These are phyloP conservation scores for Ptycholaimellus sp. DNA, from an alignment of 2,888 invertebrate genomes.

Conservation along the genomic window DNA sequence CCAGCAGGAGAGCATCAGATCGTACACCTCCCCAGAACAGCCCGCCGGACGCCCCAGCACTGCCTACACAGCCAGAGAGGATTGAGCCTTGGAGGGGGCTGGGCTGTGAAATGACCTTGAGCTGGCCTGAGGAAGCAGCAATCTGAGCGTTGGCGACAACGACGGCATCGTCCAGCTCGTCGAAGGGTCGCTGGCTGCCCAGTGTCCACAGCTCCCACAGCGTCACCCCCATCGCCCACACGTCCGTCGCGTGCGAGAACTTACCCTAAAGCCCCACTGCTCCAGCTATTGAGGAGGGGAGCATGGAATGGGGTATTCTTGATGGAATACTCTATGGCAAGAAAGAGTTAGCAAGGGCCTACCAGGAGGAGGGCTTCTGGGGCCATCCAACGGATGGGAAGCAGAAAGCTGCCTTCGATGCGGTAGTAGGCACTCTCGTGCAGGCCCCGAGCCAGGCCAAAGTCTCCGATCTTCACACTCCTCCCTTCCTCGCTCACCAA, in stretches of 20 bases:
- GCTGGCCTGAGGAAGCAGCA: too few relatives aligned
- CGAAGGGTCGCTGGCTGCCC: slow-evolving; percentile 51
- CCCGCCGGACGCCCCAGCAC: slow-evolving; percentile 45
- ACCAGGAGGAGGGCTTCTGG: slow-evolving; percentile 15
- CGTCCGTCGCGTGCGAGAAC: slow-evolving; percentile 62
- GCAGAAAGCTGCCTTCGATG: slow-evolving; percentile 44
- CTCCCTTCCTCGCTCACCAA: too few relatives aligned
- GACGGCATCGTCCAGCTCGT: slow-evolving; percentile 48
- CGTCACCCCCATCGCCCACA: slow-evolving; percentile 68
- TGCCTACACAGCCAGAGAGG: slow-evolving; percentile 26
- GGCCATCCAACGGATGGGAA: slow-evolving; percentile 44
- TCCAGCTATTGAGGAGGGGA: too few relatives aligned
- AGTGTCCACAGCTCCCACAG: slow-evolving; percentile 60
- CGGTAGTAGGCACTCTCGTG: slow-evolving; percentile 57
- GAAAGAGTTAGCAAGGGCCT: too few relatives aligned
- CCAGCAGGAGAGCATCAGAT: slow-evolving; percentile 75
- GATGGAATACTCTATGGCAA: too few relatives aligned
- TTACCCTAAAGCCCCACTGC: slow-evolving; percentile 54
- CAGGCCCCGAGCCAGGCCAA: slow-evolving; percentile 55
- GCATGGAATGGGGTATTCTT: too few relatives aligned
- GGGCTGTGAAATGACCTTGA: too few relatives aligned
- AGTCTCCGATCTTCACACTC: slow-evolving; percentile 43
- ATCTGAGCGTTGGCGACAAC: slow-evolving; percentile 48
- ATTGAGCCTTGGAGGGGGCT: too few relatives aligned
- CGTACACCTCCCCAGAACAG: slow-evolving; percentile 64